These are phyloP conservation scores for Hemibagrus wyckioides DNA, from an alignment of 2,113 vertebrate genomes.

Conservation along the genomic window DNA sequence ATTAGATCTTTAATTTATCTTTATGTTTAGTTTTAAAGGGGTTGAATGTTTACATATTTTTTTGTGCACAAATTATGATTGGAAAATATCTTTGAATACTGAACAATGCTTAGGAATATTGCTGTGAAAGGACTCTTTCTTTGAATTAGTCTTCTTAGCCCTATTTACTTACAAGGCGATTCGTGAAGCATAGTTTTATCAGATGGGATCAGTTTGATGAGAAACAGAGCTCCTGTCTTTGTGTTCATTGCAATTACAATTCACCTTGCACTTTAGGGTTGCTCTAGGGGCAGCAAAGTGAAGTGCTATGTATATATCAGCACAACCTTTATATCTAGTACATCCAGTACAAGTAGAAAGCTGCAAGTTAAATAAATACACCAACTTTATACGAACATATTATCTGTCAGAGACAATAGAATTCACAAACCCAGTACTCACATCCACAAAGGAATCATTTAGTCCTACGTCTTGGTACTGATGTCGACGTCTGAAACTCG, in stretches of 20 bases:
- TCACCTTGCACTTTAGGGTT: neutral
- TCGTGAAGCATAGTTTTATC: neutral
- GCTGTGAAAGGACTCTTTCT: neutral
- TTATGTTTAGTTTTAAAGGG: neutral
- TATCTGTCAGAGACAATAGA: too few relatives aligned
- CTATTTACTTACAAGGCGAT: neutral
- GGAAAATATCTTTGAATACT: neutral
- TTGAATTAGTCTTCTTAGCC: neutral
- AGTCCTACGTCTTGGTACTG: too few relatives aligned
- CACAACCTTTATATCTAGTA: too few relatives aligned
- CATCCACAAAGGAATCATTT: too few relatives aligned
- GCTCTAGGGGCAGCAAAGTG: neutral
- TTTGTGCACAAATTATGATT: neutral
- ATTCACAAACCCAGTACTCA: too few relatives aligned
- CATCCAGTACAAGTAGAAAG: too few relatives aligned
- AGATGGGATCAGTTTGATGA: neutral
- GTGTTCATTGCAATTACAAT: conserved; percentile 4
- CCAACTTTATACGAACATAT: too few relatives aligned
- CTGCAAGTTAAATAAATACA: too few relatives aligned
- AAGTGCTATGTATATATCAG: too few relatives aligned
- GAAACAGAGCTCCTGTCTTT: neutral
- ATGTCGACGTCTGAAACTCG: too few relatives aligned
- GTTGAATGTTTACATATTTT: neutral
- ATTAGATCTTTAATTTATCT: neutral
- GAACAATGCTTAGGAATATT: neutral